Conservation (phyloP, 2,113 vertebrate genomes). For the Mormyrus iriodes region DNA sequence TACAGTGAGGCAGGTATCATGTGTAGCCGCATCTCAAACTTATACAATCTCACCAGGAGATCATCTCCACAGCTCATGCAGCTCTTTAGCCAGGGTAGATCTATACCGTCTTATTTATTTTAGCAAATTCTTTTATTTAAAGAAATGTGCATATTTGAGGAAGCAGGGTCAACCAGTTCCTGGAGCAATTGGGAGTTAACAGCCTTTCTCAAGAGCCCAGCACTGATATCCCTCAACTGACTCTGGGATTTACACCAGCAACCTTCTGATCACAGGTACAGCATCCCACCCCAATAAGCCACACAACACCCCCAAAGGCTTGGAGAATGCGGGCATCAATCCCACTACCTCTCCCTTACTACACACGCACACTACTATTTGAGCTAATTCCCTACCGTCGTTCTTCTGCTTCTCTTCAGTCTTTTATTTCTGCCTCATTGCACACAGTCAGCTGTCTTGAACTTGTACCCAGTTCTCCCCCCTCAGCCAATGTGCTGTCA, state of each 20-base stretch:
- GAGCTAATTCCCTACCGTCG: not conserved
- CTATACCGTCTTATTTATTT: not conserved
- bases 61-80: not conserved
- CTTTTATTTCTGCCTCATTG: not conserved
- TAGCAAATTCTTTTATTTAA: not conserved
- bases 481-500: too few relatives aligned
- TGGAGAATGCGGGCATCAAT: not conserved
- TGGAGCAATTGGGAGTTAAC: not conserved
- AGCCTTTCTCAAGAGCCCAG: not conserved
- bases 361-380: not conserved
- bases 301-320: not conserved
- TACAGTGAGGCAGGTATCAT: not conserved
- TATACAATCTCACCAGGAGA: not conserved
- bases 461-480: not conserved
- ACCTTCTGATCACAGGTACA: not conserved
- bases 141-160: not conserved
- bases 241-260: not conserved
- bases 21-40: too few relatives aligned
- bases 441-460: not conserved
- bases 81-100: not conserved
- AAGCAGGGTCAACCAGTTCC: not conserved
- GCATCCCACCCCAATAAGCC: not conserved
- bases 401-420: not conserved
- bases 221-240: not conserved
- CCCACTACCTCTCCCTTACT: not conserved